Evolutionary conservation across 2,888 invertebrate genomes (phyloP).

Genomic region (Ischnura elegans): DNA sequence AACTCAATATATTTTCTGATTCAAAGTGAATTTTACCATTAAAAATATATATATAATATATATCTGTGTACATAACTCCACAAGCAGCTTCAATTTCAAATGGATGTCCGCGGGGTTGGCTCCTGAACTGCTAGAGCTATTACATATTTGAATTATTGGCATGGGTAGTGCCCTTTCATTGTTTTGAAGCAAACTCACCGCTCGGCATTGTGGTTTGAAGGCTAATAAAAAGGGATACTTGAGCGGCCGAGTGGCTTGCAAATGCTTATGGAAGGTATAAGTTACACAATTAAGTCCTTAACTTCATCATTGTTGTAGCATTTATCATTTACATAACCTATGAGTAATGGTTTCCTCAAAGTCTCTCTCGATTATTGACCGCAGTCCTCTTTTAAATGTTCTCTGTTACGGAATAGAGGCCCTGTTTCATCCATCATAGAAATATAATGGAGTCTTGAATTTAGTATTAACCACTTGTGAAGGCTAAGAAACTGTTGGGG

Average conservation of each 20-base stretch:
- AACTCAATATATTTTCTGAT: background rate
- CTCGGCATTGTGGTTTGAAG: slow-evolving; percentile 39
- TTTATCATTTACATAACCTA: slow-evolving; percentile 36
- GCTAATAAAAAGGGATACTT: slow-evolving; percentile 59
- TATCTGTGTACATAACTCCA: slow-evolving; percentile 18
- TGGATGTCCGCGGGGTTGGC: background rate
- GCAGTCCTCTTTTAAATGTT: slow-evolving; percentile 42
- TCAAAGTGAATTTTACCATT: slow-evolving; percentile 2
- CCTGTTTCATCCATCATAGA: slow-evolving; percentile 43
- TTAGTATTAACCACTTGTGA: slow-evolving; percentile 29
- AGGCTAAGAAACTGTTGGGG: slow-evolving; percentile 60
- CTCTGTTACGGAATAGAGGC: slow-evolving; percentile 44
- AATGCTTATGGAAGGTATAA: slow-evolving; percentile 53
- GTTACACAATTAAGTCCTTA: slow-evolving; percentile 28
- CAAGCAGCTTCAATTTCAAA: background rate
- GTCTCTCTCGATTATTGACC: slow-evolving; percentile 59
- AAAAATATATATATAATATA: slow-evolving; percentile 32
- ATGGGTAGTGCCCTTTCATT: slow-evolving; percentile 15
- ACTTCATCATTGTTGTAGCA: slow-evolving; percentile 26
- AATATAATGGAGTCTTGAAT: slow-evolving; percentile 35
- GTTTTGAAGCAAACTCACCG: slow-evolving; percentile 48
- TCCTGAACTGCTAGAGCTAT: background rate
- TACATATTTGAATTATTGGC: background rate
- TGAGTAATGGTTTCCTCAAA: slow-evolving; percentile 28
- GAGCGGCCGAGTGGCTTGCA: slow-evolving; percentile 63